Percentiles rank a stretch among this genome's conserved stretches.
These are phyloP conservation scores for Lacanobia wlatinum DNA, from an alignment of 2,888 invertebrate species.

Conservation along the genomic window DNA sequence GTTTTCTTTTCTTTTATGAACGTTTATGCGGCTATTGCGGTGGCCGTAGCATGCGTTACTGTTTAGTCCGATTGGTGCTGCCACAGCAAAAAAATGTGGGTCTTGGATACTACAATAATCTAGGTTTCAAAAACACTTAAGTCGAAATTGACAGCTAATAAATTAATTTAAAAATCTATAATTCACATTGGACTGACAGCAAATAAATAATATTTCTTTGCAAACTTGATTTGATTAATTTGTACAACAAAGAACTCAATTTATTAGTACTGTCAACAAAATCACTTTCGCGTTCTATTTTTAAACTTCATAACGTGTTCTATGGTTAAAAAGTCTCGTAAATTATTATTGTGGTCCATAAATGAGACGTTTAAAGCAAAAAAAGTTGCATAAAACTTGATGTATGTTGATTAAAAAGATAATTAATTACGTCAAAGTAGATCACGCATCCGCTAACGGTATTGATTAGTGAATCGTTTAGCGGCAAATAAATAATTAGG, in stretches of 20 bases:
- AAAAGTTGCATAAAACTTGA: slow-evolving; percentile 42
- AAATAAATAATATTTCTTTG: background rate
- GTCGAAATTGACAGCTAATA: background rate
- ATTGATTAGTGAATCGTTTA: slow-evolving; percentile 14
- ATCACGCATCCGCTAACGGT: slow-evolving; percentile 47
- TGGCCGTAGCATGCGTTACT: slow-evolving; percentile 16
- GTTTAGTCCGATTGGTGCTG: slow-evolving; percentile 6
- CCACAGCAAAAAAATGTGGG: background rate
- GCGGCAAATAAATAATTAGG: background rate
- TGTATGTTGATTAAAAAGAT: slow-evolving; percentile 50
- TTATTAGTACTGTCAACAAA: slow-evolving; percentile 10
- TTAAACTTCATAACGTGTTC: slow-evolving; percentile 2
- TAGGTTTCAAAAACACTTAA: slow-evolving; percentile 5
- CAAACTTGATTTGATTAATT: slow-evolving; percentile 40
- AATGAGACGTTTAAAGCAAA: slow-evolving; percentile 39
- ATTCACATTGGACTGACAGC: background rate
- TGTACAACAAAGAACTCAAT: slow-evolving; percentile 18
- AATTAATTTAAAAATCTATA: background rate
- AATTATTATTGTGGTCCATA: slow-evolving; percentile 20
- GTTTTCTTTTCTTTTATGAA: slow-evolving; percentile 34
- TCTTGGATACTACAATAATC: slow-evolving; percentile 1
- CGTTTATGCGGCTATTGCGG: slow-evolving; percentile 32
- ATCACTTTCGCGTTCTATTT: slow-evolving; percentile 19
- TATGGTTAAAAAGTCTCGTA: slow-evolving; percentile 11
- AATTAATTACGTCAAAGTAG: slow-evolving; percentile 38